Evolutionary conservation across 1,140 invertebrate species (phyloP), one percentile per base, ranked within the genome.

Genomic region (Micrasema minimum): DNA sequence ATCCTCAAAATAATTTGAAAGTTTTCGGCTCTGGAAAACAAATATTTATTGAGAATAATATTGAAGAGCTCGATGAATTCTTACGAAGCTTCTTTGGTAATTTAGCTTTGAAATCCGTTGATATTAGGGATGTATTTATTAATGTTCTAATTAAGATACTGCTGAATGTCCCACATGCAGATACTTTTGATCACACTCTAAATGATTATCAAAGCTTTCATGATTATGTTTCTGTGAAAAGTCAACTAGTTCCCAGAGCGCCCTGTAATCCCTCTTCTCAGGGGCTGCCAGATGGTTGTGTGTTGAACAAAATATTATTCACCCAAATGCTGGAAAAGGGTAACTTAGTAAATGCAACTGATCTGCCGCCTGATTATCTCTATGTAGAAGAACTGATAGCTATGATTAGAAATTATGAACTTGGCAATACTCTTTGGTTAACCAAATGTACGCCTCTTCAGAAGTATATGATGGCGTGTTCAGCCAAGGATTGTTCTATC

Each of bases 1-100:
- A 88, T 76, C 91, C 91, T 9, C 91, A 92, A 76, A 93, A 92
- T 77, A 92, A 93, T 82, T 83, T 92, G 2, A 88, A 87, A 78
- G 82, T 92, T 48, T 92, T 92, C 77, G 85, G 83, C 77, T 81
- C 91, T 82, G 89, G 89, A 7, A 62, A 76, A 41, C 75, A 88
- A 26, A 78, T 88, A 43, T 91, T 88, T 77, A 82, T 85, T 77
- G 86, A 90, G 68, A 77, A 81, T 48, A 76, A 23, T 62, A 12
- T 55, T 18, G 9, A 50, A 12, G 12, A 10, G 20, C 14, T 72
- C 7, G 23, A 7, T 62, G 53, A 53, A 38, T 10, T n/a, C 37
- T 59, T 75, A 38, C 48, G 38, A n/a, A 41, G 67, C 22, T 72
- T 70, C 31, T 75, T 75, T 66, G 35, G 38, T 46, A 22, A 61